Conservation (phyloP, 2,888 invertebrate species). For the Lasioglossum oenotherae region DNA sequence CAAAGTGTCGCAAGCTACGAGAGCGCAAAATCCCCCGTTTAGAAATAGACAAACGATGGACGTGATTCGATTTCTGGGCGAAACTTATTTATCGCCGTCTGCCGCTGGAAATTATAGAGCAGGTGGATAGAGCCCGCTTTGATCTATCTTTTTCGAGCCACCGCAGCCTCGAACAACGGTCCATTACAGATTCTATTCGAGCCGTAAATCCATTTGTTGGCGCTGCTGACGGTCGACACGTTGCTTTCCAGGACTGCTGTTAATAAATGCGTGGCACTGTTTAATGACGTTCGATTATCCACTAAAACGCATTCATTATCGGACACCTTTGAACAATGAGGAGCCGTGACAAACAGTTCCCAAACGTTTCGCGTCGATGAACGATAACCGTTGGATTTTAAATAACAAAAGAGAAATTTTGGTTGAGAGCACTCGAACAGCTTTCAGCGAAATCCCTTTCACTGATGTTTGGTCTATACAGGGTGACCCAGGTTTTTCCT, state of each 20-base stretch:
- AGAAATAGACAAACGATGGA: background rate
- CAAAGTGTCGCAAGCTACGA: background rate
- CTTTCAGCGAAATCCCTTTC: background rate
- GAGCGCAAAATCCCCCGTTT: background rate
- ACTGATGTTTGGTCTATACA: background rate
- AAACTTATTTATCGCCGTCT: background rate
- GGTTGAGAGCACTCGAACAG: background rate
- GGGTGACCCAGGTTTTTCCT: background rate
- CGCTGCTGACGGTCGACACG: background rate
- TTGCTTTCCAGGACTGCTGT: constrained; percentile 6
- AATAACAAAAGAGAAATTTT: background rate
- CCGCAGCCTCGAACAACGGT: constrained; percentile 16
- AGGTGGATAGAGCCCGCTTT: background rate
- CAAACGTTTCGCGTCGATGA: background rate
- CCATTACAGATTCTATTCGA: constrained; percentile 27
- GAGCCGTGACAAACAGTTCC: background rate
- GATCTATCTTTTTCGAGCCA: background rate
- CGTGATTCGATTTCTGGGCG: background rate
- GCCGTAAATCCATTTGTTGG: constrained; percentile 22
- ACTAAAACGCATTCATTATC: background rate
- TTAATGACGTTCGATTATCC: constrained; percentile 19
- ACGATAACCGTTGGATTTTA: background rate
- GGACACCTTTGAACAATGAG: background rate
- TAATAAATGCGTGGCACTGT: background rate
- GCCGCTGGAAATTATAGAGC: background rate